A percentile compares a stretch with the other conserved stretches of the same genome.
Conservation (phyloP, 2,888 invertebrate genomes). For the Torymus texanus region DNA sequence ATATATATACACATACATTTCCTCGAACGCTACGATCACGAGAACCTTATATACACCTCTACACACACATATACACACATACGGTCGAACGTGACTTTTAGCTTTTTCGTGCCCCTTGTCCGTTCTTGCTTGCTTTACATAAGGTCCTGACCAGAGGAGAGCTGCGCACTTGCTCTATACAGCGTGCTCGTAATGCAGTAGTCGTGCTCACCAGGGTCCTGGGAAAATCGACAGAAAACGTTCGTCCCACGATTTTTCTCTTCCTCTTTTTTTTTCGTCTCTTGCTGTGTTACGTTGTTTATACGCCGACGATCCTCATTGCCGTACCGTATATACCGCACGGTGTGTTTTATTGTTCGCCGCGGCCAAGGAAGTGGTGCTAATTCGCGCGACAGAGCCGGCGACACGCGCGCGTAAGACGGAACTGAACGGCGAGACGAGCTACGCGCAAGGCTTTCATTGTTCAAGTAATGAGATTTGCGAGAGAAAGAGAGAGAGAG, state of each 20-base stretch:
- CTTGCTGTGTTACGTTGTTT: too few species aligned
- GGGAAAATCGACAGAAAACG: constrained; percentile 31
- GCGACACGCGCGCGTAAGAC: constrained; percentile 58
- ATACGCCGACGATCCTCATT: too few species aligned
- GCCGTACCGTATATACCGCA: too few species aligned
- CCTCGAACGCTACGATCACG: too few species aligned
- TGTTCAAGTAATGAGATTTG: too few species aligned
- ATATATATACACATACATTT: too few species aligned
- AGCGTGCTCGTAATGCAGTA: too few species aligned
- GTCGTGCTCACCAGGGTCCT: not conserved
- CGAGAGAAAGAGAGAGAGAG: too few species aligned
- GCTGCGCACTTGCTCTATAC: too few species aligned
- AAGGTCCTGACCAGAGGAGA: constrained; percentile 1
- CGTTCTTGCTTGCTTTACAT: constrained; percentile 14
- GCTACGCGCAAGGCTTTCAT: too few species aligned
- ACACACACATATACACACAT: too few species aligned
- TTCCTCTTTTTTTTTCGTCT: not conserved
- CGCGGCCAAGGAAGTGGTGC: not conserved
- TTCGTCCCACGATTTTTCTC: constrained; percentile 25
- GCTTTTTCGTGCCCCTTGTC: constrained; percentile 43
- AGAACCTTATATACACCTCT: not conserved
- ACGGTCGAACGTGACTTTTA: constrained; percentile 48
- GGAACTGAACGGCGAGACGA: not conserved
- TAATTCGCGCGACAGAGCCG: constrained; percentile 47
- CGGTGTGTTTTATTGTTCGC: too few species aligned